These are phyloP conservation scores for Pantherophis alleghaniensis DNA, from an alignment of 2,797 vertebrate genomes.

Conservation along the genomic window DNA sequence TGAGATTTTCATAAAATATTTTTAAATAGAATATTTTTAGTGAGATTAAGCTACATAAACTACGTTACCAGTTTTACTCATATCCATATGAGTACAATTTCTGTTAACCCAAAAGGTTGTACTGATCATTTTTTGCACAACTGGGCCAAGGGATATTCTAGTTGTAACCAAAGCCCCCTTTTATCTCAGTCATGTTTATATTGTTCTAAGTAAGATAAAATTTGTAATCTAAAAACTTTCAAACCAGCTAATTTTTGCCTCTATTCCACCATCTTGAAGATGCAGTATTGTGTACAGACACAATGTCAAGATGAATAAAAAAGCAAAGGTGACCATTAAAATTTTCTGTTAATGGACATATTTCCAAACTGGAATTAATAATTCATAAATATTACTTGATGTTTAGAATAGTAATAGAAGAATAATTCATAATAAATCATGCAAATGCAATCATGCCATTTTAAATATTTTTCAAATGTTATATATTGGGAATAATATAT, in stretches of 20 bases:
- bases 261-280: neutral
- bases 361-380: neutral
- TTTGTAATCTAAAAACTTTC: neutral
- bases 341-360: neutral
- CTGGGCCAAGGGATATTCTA: neutral
- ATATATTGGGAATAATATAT: neutral
- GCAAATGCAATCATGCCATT: neutral
- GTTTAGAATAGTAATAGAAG: neutral
- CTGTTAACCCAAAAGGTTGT: neutral
- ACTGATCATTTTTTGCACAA: neutral
- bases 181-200: neutral
- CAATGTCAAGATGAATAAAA: neutral
- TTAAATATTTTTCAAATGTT: neutral
- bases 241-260: neutral
- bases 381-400: neutral
- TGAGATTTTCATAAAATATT: neutral
- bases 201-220: neutral
- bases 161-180: neutral
- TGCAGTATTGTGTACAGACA: neutral
- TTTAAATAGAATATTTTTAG: too few relatives aligned
- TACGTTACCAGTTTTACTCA: neutral
- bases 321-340: neutral
- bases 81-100: neutral
- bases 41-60: neutral
- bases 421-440: neutral